Conservation (phyloP, 2,113 vertebrate genomes). For the Elgaria multicarinata region DNA sequence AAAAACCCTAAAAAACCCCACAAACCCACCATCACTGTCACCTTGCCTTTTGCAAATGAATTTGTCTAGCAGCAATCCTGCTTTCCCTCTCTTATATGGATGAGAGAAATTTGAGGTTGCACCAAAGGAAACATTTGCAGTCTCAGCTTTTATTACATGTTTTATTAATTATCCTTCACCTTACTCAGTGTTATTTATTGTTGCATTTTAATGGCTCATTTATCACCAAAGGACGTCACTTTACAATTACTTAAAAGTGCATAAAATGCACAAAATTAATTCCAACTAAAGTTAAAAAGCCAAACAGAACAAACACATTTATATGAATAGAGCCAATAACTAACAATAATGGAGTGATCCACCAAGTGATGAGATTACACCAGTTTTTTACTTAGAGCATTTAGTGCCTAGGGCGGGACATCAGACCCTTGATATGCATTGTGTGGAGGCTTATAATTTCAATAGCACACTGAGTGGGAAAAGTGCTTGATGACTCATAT, state of each 20-base stretch:
- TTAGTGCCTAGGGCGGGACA: neutral
- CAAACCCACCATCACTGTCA: neutral
- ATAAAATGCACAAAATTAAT: conserved; percentile 43
- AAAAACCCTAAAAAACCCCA: neutral
- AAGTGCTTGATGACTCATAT: neutral
- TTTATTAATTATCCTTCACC: neutral
- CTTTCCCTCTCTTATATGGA: neutral
- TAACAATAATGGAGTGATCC: neutral
- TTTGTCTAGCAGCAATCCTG: neutral
- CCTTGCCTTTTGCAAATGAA: neutral
- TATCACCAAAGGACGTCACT: neutral
- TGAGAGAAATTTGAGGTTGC: neutral
- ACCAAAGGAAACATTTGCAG: neutral
- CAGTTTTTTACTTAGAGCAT: neutral
- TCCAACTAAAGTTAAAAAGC: conserved; percentile 1
- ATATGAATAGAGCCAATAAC: neutral
- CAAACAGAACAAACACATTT: conserved; percentile 6
- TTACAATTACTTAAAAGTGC: conserved; percentile 14
- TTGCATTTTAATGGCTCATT: conserved; percentile 23
- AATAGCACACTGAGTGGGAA: neutral
- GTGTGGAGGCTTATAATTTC: fast-evolving
- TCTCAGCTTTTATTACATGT: neutral
- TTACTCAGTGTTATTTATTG: conserved; percentile 11
- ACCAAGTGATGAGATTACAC: neutral
- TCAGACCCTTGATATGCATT: neutral